Conservation (phyloP, 2,797 vertebrate species). For the Tapirus indicus region DNA sequence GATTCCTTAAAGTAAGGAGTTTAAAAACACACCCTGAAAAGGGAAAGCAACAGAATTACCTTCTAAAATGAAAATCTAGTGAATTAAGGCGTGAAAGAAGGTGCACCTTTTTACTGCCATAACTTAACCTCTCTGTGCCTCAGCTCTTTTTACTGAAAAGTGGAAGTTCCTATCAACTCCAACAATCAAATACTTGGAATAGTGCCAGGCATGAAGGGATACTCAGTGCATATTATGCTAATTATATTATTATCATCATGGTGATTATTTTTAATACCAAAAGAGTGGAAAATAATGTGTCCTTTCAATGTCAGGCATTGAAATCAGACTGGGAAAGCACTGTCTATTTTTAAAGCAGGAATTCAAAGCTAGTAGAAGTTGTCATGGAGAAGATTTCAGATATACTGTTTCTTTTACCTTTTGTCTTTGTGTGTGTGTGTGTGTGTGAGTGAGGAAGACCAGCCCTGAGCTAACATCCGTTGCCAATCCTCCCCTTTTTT, state of each 20-base stretch:
- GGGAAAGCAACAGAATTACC: not conserved
- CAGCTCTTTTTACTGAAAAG: not conserved
- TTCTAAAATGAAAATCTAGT: slow-evolving; percentile 4
- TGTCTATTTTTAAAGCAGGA: not conserved
- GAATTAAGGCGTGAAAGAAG: not conserved
- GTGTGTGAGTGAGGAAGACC: too few relatives aligned
- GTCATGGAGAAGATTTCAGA: not conserved
- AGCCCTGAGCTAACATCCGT: too few relatives aligned
- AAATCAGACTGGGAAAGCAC: not conserved
- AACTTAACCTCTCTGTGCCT: not conserved
- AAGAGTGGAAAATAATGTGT: not conserved
- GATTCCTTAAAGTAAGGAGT: not conserved
- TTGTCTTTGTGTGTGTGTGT: too few relatives aligned
- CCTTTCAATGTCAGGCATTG: not conserved
- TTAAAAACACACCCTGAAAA: not conserved
- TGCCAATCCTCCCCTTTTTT: too few relatives aligned
- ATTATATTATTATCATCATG: not conserved
- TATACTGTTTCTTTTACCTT: not conserved
- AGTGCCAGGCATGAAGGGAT: not conserved
- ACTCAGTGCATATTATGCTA: not conserved
- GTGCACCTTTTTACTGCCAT: not conserved
- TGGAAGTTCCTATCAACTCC: not conserved
- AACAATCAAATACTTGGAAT: not conserved
- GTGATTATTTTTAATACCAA: not conserved
- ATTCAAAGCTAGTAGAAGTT: not conserved